Evolutionary conservation across 2,113 vertebrate species (phyloP).

Genomic region (Platysternon megacephalum): DNA sequence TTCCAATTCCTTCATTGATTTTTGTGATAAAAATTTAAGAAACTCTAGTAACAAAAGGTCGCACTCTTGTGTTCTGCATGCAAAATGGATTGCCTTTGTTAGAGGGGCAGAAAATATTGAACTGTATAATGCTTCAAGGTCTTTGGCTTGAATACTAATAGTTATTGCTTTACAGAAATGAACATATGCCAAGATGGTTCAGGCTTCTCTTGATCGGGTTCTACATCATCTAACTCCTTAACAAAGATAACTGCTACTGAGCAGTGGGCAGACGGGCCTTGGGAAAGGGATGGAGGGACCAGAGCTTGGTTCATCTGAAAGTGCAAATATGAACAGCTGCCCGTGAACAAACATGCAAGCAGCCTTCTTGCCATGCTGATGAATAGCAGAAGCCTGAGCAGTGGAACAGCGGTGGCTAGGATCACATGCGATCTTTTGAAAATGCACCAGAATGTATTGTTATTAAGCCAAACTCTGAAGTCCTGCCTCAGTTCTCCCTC

Average conservation of each 20-base stretch:
- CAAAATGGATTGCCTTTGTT: constrained; percentile 67
- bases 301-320: neutral
- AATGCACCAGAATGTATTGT: accelerated
- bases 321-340: neutral
- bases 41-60: constrained; percentile 67
- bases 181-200: constrained; percentile 29
- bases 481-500: accelerated
- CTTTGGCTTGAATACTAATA: constrained; percentile 72
- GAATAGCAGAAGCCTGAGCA: neutral
- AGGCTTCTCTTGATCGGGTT: constrained; percentile 20
- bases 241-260: neutral
- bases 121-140: constrained; percentile 28
- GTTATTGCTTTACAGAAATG: constrained; percentile 51
- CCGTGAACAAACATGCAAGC: neutral
- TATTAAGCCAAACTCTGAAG: accelerated
- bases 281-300: neutral
- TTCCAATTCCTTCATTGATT: constrained; percentile 71
- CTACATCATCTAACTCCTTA: constrained; percentile 9
- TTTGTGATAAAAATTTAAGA: constrained; percentile 74
- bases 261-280: neutral
- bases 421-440: accelerated
- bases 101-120: constrained; percentile 67
- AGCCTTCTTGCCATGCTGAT: neutral
- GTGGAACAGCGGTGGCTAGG: neutral
- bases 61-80: constrained; percentile 37